A percentile compares a stretch with the other conserved stretches of the same genome.
Conservation (phyloP, 2,888 invertebrate genomes). For the Nowickia ferox region DNA sequence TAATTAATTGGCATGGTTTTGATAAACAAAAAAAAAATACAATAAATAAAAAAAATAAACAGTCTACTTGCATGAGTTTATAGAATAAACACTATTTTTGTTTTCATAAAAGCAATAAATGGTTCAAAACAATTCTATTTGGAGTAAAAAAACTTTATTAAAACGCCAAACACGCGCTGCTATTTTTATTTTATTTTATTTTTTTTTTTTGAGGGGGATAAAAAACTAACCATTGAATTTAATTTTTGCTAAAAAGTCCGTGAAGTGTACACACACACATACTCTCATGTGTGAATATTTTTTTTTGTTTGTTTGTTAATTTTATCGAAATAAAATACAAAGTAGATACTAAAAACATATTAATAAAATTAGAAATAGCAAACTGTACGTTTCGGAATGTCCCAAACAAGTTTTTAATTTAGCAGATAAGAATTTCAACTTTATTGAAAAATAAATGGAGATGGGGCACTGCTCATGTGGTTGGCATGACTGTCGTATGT, state of each 20-base stretch:
- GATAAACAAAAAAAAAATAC: background rate
- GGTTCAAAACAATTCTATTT: conserved; percentile 4
- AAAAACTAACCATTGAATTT: too few relatives aligned
- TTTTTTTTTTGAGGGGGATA: too few relatives aligned
- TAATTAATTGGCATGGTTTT: conserved; percentile 9
- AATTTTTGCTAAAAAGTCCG: background rate
- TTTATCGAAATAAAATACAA: background rate
- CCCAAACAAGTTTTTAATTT: background rate
- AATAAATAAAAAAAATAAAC: too few relatives aligned
- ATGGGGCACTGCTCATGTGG: too few relatives aligned
- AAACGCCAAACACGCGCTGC: background rate
- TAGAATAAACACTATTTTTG: background rate
- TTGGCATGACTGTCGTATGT: too few relatives aligned
- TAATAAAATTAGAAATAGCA: background rate
- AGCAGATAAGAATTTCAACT: background rate
- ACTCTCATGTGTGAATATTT: background rate
- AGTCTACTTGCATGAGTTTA: background rate
- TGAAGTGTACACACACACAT: background rate
- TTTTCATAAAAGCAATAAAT: conserved; percentile 11
- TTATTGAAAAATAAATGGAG: too few relatives aligned
- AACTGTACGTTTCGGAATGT: background rate
- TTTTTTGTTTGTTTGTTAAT: conserved; percentile 14
- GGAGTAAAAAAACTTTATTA: background rate
- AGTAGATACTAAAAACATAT: background rate
- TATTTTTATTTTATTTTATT: too few relatives aligned